These are phyloP conservation scores for Agrilus biguttatus DNA, from an alignment of 2,888 invertebrate species.

Conservation along the genomic window DNA sequence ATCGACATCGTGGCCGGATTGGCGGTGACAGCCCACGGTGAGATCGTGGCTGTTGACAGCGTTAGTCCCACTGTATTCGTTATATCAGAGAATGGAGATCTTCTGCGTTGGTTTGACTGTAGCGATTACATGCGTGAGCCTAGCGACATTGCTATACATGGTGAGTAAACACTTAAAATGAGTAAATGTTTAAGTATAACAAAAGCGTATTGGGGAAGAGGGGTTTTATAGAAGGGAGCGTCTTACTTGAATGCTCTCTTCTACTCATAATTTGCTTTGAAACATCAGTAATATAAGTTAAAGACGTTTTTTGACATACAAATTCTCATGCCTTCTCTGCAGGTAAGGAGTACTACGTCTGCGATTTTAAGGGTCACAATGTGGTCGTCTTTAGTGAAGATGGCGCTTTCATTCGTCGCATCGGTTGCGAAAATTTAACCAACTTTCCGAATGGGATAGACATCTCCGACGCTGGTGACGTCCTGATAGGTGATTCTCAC, in stretches of 20 bases:
- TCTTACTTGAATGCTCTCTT: not conserved
- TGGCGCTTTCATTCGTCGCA: conserved; percentile 80
- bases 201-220: too few relatives aligned
- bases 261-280: not conserved
- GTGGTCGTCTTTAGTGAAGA: conserved; percentile 92
- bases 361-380: conserved; percentile 96
- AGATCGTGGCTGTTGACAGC: conserved; percentile 93
- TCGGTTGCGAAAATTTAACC: conserved; percentile 90
- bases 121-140: conserved; percentile 96
- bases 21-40: conserved; percentile 81
- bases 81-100: conserved; percentile 80
- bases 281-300: not conserved
- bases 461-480: conserved; percentile 92
- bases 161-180: conserved; percentile 32
- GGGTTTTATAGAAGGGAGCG: not conserved
- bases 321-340: conserved; percentile 14
- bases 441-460: conserved; percentile 97
- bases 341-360: conserved; percentile 90
- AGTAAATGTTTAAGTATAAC: too few relatives aligned
- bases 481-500: conserved; percentile 92
- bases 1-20: conserved; percentile 88
- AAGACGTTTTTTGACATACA: conserved; percentile 4
- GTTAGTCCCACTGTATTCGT: conserved; percentile 94
- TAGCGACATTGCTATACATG: conserved; percentile 90
- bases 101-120: conserved; percentile 94